phyloP scores from a whole-genome alignment of 2,113 vertebrate genomes.

The Bambusicola thoracicus region DNA sequence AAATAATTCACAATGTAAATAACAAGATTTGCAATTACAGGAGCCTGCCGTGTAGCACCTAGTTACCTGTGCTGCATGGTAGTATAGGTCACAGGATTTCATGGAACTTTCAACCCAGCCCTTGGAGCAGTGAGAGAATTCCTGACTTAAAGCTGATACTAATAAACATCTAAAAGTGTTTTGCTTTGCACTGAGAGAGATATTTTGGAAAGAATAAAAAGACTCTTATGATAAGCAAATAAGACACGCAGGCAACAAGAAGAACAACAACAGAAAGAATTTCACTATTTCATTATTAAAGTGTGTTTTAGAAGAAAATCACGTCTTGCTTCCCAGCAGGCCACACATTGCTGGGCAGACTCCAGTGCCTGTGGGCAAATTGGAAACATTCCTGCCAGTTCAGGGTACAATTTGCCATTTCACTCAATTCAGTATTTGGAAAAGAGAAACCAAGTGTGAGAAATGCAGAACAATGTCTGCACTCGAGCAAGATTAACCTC shows the following conservation, averaged over 20 bases:
- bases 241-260: not conserved
- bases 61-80: not conserved
- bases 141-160: not conserved
- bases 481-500: not conserved
- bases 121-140: not conserved
- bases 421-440: conserved; percentile 23
- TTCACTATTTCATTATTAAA: not conserved
- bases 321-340: not conserved
- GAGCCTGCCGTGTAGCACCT: not conserved
- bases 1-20: not conserved
- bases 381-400: not conserved
- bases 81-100: not conserved
- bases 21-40: not conserved
- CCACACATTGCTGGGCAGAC: conserved; percentile 15
- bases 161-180: not conserved
- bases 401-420: conserved; percentile 3
- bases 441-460: conserved; percentile 7
- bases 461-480: conserved; percentile 7
- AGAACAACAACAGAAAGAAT: not conserved
- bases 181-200: not conserved
- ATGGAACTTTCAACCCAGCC: not conserved
- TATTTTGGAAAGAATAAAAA: not conserved
- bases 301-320: not conserved
- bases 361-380: conserved; percentile 33
- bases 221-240: not conserved